Conservation (phyloP, 1,140 invertebrate species). For the Lordiphosa clarofinis region DNA sequence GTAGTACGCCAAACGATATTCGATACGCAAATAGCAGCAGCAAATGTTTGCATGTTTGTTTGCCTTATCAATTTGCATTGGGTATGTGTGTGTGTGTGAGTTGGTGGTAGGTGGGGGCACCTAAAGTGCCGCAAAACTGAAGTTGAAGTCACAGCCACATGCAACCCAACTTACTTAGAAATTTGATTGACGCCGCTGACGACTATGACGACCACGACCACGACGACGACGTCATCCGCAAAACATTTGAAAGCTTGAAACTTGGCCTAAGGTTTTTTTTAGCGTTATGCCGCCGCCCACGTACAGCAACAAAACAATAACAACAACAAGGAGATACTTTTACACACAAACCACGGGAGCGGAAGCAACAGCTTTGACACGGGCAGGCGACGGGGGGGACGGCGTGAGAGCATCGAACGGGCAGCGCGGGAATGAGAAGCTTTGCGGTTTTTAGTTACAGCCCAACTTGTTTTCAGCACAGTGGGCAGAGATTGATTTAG, state of each 20-base stretch:
- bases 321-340: constrained; percentile 54
- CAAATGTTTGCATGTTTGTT: constrained; percentile 63
- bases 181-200: constrained; percentile 54
- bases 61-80: constrained; percentile 63
- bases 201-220: constrained; percentile 13
- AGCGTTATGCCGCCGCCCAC: constrained; percentile 54
- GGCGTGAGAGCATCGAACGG: constrained; percentile 33
- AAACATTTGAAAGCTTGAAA: constrained; percentile 67
- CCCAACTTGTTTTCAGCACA: constrained; percentile 50
- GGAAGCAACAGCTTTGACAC: constrained; percentile 68
- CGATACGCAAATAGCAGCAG: constrained; percentile 53
- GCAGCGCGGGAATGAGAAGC: constrained; percentile 46
- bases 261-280: constrained; percentile 54
- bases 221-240: constrained; percentile 60
- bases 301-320: constrained; percentile 33
- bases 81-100: constrained; percentile 13
- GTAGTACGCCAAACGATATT: constrained; percentile 50
- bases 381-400: constrained; percentile 15
- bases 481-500: constrained; percentile 23
- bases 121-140: constrained; percentile 11
- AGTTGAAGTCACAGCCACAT: constrained; percentile 28
- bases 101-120: not conserved
- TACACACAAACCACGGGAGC: constrained; percentile 56
- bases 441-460: constrained; percentile 75
- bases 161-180: constrained; percentile 51